Percentiles rank a stretch among this genome's conserved stretches.
Evolutionary conservation across 2,797 vertebrate genomes (phyloP).

Genomic region (Chaetophractus vellerosus): DNA sequence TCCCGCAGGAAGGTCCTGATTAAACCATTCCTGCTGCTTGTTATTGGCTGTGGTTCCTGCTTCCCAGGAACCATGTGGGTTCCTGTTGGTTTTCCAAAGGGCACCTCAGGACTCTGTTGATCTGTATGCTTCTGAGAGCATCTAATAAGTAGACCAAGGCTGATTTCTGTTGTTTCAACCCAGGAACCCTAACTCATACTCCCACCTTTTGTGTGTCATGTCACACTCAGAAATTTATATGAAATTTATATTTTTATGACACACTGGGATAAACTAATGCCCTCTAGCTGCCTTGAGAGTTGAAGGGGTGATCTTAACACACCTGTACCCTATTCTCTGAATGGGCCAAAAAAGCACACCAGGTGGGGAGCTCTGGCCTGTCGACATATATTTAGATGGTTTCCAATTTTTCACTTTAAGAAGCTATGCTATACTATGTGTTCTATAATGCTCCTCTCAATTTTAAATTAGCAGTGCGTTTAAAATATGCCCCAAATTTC

Average conservation of each 20-base stretch:
- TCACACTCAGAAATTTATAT: background rate
- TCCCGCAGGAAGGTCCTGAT: no score
- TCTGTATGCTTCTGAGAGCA: background rate
- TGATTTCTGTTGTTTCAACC: background rate
- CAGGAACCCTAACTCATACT: background rate
- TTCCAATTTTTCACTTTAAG: background rate
- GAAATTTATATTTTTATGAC: background rate
- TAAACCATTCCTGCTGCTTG: background rate
- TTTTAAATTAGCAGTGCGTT: conserved; percentile 5
- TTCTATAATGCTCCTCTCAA: background rate
- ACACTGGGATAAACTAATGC: background rate
- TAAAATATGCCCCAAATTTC: background rate
- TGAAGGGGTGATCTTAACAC: background rate
- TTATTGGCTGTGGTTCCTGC: background rate
- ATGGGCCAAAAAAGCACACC: background rate
- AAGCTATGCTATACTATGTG: background rate
- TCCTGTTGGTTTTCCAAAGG: background rate
- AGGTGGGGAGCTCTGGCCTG: background rate
- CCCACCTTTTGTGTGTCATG: background rate
- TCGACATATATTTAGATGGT: background rate
- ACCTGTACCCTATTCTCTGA: background rate
- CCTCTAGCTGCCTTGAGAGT: background rate
- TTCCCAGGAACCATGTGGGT: background rate
- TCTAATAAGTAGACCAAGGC: background rate
- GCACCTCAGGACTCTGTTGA: background rate